Base-by-base conservation (phyloP, 2,113 vertebrate genomes). In the Mustela lutreola region DNA sequence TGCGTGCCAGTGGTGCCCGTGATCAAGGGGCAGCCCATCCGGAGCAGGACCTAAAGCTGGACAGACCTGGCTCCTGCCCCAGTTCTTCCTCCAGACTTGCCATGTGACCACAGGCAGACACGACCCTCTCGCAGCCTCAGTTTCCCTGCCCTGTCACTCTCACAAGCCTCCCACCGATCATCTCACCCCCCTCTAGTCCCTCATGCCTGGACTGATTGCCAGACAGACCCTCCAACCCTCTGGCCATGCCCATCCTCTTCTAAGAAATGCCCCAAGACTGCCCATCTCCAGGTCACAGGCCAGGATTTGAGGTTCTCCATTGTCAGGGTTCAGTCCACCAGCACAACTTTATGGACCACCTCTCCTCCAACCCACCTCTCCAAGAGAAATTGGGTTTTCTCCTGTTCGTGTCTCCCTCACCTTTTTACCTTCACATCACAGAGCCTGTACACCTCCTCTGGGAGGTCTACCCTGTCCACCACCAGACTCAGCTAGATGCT, bases 1-100 rank as follows among this genome's bases (percentile, higher is more conserved):
- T 26, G 67, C 2, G 0, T 4, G 87, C 67, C 33, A n/a, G 28
- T 0, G 1, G 81, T 2, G 50, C 85, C 86, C 3, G 0, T 12
- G n/a, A 22, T 4, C 0, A 7, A n/a, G 31, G 28, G 31, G 70
- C 24, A 3, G 80, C 36, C 73, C 1, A 1, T 91, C 65, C 3
- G 12, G 36, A 48, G 63, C 73, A 84, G 76, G 22, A 33, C 76
- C 18, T 15, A 9, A 33, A 45, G 42, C 48, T 11, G 16, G n/a
- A 62, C 14, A 33, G n/a, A 58, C 76, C 70, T 81, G 82, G 62
- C 19, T 58, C n/a, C 80, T 8, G 0, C 0, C 75, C n/a, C 48
- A 39, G 53, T 15, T 42, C 89, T 33, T 80, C 39, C 21, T 78
- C 36, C 26, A 50, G 21, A 2, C 33, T 36, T 1, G 19, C 79